Evolutionary conservation across 2,888 invertebrate species (phyloP).

Genomic region (Parthenolecanium corni): DNA sequence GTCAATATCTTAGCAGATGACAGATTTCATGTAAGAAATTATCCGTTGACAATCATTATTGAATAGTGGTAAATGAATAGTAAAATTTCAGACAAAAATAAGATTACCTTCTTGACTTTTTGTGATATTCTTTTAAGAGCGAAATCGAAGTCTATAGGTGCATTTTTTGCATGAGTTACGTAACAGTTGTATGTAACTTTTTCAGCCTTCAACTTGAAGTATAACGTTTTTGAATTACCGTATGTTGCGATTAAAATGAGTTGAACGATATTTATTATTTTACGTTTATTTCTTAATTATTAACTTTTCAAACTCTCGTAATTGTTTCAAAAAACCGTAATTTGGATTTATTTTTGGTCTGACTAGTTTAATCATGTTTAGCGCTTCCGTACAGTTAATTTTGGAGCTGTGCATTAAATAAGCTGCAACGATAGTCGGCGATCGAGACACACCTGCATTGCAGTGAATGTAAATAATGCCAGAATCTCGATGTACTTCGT

Average conservation of each 20-base stretch:
- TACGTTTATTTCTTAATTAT: no score
- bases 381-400: constrained; percentile 53
- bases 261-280: background rate
- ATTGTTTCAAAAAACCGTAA: constrained; percentile 62
- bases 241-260: background rate
- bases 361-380: constrained; percentile 53
- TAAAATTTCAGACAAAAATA: no score
- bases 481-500: constrained; percentile 41
- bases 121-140: no score
- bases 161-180: no score
- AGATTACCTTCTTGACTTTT: no score
- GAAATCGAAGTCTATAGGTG: no score
- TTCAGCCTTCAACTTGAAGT: background rate
- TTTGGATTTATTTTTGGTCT: constrained; percentile 67
- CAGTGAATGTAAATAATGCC: constrained; percentile 70
- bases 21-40: no score
- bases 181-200: no score
- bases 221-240: background rate
- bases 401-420: constrained; percentile 57
- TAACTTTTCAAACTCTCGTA: constrained; percentile 39
- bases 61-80: no score
- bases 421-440: constrained; percentile 64
- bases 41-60: no score
- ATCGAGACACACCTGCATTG: constrained; percentile 83
- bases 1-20: background rate